These are phyloP conservation scores for Indicator indicator DNA, from an alignment of 2,113 vertebrate genomes.

Conservation along the genomic window DNA sequence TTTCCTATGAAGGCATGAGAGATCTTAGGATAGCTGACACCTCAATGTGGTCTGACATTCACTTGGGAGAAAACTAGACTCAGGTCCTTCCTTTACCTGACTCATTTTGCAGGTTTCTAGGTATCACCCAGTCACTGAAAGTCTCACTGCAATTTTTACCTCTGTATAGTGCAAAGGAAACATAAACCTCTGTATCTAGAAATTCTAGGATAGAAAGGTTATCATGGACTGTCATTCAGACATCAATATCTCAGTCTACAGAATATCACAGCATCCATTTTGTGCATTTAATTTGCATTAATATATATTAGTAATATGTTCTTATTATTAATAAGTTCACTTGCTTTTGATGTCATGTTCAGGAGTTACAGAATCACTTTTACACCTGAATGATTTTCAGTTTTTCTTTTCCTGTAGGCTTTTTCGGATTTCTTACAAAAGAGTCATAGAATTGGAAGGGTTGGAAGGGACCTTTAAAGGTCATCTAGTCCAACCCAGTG, in stretches of 20 bases:
- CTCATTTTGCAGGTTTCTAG: neutral
- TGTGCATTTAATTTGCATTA: neutral
- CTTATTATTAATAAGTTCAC: neutral
- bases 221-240: neutral
- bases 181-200: neutral
- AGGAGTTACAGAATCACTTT: neutral
- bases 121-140: neutral
- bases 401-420: neutral
- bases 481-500: too few species aligned
- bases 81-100: neutral
- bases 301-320: neutral
- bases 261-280: neutral
- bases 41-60: neutral
- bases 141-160: neutral
- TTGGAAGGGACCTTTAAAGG: too few species aligned
- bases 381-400: neutral
- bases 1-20: neutral
- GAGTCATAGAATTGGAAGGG: too few species aligned
- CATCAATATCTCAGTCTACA: neutral
- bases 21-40: neutral
- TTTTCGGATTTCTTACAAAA: neutral
- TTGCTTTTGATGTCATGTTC: neutral
- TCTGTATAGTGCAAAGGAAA: neutral
- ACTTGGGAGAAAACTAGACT: neutral
- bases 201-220: neutral